Evolutionary conservation across 2,888 invertebrate species (phyloP).

Genomic region (Phrixothrix hirtus): DNA sequence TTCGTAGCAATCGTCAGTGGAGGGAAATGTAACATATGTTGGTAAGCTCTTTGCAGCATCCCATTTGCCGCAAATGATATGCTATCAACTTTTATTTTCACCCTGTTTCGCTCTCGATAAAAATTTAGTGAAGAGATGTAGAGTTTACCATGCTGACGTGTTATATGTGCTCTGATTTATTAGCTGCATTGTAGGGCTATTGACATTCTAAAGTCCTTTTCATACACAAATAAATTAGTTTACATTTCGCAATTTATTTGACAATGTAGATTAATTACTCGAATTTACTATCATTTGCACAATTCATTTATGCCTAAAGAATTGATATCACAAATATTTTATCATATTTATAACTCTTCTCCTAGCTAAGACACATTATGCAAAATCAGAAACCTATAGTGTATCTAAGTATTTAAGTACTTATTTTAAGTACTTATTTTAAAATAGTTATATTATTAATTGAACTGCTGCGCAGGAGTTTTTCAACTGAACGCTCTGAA

Average conservation of each 20-base stretch:
- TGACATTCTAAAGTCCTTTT: constrained; percentile 4
- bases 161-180: constrained; percentile 17
- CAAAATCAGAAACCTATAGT: too few relatives aligned
- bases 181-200: constrained; percentile 10
- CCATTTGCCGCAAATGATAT: constrained; percentile 31
- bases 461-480: too few relatives aligned
- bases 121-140: constrained; percentile 25
- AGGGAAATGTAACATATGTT: constrained; percentile 30
- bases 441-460: too few relatives aligned
- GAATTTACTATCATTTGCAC: too few relatives aligned
- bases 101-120: constrained; percentile 25
- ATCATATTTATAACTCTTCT: too few relatives aligned
- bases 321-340: too few relatives aligned
- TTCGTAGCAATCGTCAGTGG: constrained; percentile 13
- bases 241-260: background rate
- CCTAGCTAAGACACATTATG: too few relatives aligned
- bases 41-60: constrained; percentile 30
- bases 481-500: too few relatives aligned
- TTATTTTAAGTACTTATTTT: too few relatives aligned
- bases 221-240: constrained; percentile 11
- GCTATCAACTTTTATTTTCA: constrained; percentile 31
- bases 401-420: too few relatives aligned
- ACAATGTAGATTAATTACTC: too few relatives aligned
- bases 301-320: background rate
- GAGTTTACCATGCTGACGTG: constrained; percentile 13